Conservation (phyloP, 1,140 invertebrate species). For the Sipha flava region DNA sequence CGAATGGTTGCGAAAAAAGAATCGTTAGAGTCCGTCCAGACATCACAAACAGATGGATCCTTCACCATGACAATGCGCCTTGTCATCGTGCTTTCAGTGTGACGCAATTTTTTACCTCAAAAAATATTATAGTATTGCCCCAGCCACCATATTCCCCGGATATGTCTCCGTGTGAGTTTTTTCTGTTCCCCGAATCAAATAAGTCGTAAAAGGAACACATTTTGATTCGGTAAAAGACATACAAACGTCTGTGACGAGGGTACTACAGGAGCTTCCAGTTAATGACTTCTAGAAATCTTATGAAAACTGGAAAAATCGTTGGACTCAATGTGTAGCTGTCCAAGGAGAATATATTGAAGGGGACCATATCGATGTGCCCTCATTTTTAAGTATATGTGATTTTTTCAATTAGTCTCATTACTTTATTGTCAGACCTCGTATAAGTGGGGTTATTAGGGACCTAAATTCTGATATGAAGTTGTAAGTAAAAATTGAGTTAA, state of each 20-base stretch:
- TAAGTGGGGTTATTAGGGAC: too few species aligned
- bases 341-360: slow-evolving; percentile 46
- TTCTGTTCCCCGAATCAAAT: slow-evolving; percentile 41
- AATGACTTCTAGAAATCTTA: slow-evolving; percentile 41
- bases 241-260: background rate
- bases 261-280: slow-evolving; percentile 9
- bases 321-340: slow-evolving; percentile 45
- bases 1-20: slow-evolving; percentile 31
- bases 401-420: slow-evolving; percentile 22
- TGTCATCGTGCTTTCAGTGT: slow-evolving; percentile 35
- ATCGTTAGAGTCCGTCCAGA: background rate
- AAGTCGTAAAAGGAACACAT: slow-evolving; percentile 37
- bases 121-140: slow-evolving; percentile 34
- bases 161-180: slow-evolving; percentile 43
- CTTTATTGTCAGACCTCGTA: slow-evolving; percentile 32
- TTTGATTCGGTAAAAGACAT: slow-evolving; percentile 35
- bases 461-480: too few species aligned
- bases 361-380: slow-evolving; percentile 47
- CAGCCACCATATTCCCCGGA: slow-evolving; percentile 43
- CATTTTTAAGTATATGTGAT: slow-evolving; percentile 15
- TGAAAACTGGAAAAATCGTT: slow-evolving; percentile 28
- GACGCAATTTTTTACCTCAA: slow-evolving; percentile 35
- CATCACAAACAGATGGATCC: background rate
- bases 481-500: too few species aligned
- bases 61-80: slow-evolving; percentile 39